These are phyloP conservation scores for Eclectus roratus DNA, from an alignment of 2,113 vertebrate species.

Conservation along the genomic window DNA sequence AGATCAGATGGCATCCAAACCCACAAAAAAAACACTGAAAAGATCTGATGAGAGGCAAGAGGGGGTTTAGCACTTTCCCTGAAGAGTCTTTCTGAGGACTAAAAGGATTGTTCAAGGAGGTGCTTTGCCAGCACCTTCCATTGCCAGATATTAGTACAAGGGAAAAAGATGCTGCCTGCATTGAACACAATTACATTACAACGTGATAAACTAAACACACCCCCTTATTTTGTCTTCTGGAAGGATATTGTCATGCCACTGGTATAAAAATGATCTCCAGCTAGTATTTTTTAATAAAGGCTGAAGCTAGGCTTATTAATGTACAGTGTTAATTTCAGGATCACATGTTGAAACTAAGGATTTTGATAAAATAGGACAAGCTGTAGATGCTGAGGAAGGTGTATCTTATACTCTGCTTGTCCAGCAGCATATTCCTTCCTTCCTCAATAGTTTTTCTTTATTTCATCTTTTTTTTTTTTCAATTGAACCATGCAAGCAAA, in stretches of 20 bases:
- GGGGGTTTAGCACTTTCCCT: conserved; percentile 8
- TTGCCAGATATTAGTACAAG: conserved; percentile 42
- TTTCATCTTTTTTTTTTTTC: background rate
- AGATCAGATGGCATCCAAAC: conserved; percentile 43
- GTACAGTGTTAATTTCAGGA: conserved; percentile 64
- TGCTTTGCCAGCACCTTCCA: conserved; percentile 47
- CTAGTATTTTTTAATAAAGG: conserved; percentile 40
- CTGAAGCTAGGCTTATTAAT: conserved; percentile 53
- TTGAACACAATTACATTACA: background rate
- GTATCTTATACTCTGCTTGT: conserved; percentile 63
- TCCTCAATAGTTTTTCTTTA: background rate
- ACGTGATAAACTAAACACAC: background rate
- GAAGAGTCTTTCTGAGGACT: conserved; percentile 56
- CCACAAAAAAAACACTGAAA: conserved; percentile 17
- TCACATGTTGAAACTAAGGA: conserved; percentile 53
- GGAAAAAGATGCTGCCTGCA: conserved; percentile 31
- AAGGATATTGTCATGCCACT: conserved; percentile 2
- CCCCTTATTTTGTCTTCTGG: conserved; percentile 14
- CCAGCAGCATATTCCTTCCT: conserved; percentile 54
- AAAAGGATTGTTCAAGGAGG: conserved; percentile 35
- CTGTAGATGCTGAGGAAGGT: conserved; percentile 58
- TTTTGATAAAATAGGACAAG: conserved; percentile 61
- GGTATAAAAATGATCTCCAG: conserved; percentile 46
- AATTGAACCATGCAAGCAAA: conserved; percentile 69
- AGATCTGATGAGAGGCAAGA: conserved; percentile 49